phyloP scores from a whole-genome alignment of 1,140 invertebrate genomes.

The Scaptomyza pallida region DNA sequence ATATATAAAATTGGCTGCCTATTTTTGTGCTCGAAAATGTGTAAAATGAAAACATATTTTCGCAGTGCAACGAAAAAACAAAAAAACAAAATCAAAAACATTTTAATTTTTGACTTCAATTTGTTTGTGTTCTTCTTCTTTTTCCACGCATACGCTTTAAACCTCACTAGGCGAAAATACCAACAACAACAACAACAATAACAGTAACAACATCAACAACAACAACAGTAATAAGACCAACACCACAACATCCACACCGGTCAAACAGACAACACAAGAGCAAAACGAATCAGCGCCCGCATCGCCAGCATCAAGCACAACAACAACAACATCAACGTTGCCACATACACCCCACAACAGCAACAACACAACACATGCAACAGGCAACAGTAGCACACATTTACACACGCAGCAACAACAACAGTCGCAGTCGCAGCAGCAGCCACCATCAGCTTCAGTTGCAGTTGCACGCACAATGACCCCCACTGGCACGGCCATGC shows the following conservation, averaged over 20 bases:
- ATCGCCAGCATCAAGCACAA: conserved; percentile 40
- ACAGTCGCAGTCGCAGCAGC: conserved; percentile 21
- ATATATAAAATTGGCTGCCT: conserved; percentile 64
- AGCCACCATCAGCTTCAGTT: conserved; percentile 7
- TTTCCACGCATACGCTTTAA: conserved; percentile 76
- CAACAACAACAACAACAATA: conserved; percentile 66
- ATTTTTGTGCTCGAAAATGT: conserved; percentile 36
- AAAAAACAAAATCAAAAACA: conserved; percentile 28
- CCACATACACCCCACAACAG: conserved; percentile 18
- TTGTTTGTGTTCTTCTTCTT: conserved; percentile 78
- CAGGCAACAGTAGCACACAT: conserved; percentile 46
- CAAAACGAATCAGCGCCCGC: conserved; percentile 62
- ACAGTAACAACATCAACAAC: conserved; percentile 56
- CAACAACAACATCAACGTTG: conserved; percentile 26
- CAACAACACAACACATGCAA: conserved; percentile 35
- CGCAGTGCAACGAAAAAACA: conserved; percentile 21
- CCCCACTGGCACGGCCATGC: conserved; percentile 23
- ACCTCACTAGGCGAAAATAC: conserved; percentile 73
- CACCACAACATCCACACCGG: conserved; percentile 63
- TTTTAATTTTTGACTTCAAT: conserved; percentile 80
- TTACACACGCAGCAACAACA: conserved; percentile 37
- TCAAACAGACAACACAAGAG: conserved; percentile 74
- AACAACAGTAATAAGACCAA: conserved; percentile 50
- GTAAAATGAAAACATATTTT: conserved; percentile 36
- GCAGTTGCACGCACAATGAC: conserved; percentile 53